Base-by-base conservation (phyloP, 2,888 invertebrate genomes). In the Ornithoptera alexandrae region DNA sequence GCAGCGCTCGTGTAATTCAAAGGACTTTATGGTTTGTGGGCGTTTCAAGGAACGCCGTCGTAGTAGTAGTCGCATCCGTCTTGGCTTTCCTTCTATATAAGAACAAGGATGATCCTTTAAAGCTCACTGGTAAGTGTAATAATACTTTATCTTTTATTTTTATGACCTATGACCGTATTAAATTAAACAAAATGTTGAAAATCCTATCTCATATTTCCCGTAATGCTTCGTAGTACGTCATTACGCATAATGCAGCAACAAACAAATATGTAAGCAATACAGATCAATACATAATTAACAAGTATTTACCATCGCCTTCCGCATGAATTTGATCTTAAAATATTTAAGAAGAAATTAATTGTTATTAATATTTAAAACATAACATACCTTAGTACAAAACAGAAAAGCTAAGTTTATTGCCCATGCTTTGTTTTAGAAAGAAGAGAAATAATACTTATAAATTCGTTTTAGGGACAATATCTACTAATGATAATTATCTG, bases 41-140 rank as follows among this genome's bases (percentile, higher is more conserved):
- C 1, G 95, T 95, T 0, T 93, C 94, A 0, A 93, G 96, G 73
- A 96, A 96, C 80, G 96, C 96, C 0, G 89, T 96, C 1, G 94
- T 95, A 0, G 96, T 96, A 0, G 86, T 96, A 0, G 70, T 94
- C 0, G 94, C 94, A 59, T 62, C 95, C 0, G 80, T 93, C 0
- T 75, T 94, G 4, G 95, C 95, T 0, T 95, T 89, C 77, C 79
- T 93, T 64, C 86, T 95, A 39, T 87, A 94, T 66, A 78, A 81
- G 62, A 83, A 91, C 64, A 89, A 89, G 59, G 77, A 81, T 0
- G 84, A 90, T 2, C 94, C 95, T 0, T 93, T 95, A 72, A 87
- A 93, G 73, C 84, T 95, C 7, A 95, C 95, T 72, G 94, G 95
- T 94, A 83, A 86, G 81, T 72, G 62, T 22, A 58, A 58, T 24